These are phyloP conservation scores for Cichlasoma orientale DNA, from an alignment of 2,797 vertebrate genomes.

Conservation along the genomic window DNA sequence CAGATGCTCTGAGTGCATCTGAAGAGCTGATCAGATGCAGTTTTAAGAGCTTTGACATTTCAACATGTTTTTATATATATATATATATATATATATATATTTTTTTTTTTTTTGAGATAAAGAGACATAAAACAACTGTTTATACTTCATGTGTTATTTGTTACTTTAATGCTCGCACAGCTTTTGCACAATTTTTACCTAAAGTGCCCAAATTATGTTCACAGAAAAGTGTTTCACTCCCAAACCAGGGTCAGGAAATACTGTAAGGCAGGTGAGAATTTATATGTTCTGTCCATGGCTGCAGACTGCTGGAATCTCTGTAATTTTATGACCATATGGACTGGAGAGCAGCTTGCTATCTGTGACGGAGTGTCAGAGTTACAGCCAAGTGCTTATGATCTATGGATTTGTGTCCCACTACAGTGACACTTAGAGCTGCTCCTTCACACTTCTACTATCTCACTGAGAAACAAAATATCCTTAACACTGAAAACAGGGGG, in stretches of 20 bases:
- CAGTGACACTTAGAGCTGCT: constrained; percentile 54
- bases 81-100: too few species aligned
- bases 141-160: background rate
- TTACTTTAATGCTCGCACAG: background rate
- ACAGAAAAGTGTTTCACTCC: background rate
- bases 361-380: constrained; percentile 68
- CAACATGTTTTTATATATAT: background rate
- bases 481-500: constrained; percentile 13
- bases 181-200: background rate
- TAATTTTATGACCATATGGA: constrained; percentile 67
- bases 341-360: constrained; percentile 49
- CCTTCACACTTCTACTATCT: constrained; percentile 59
- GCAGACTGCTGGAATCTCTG: constrained; percentile 54
- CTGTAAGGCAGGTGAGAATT: constrained; percentile 42
- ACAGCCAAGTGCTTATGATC: constrained; percentile 72
- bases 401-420: constrained; percentile 62
- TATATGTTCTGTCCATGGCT: constrained; percentile 52
- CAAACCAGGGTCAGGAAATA: constrained; percentile 18
- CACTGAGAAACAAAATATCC: constrained; percentile 20
- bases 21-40: constrained; percentile 58
- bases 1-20: constrained; percentile 48
- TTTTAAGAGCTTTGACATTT: constrained; percentile 52
- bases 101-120: background rate
- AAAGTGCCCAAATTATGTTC: background rate
- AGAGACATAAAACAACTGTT: background rate